Percentiles rank a stretch among this genome's conserved stretches.
Evolutionary conservation across 2,113 vertebrate genomes (phyloP).

Genomic region (Callipepla californica): DNA sequence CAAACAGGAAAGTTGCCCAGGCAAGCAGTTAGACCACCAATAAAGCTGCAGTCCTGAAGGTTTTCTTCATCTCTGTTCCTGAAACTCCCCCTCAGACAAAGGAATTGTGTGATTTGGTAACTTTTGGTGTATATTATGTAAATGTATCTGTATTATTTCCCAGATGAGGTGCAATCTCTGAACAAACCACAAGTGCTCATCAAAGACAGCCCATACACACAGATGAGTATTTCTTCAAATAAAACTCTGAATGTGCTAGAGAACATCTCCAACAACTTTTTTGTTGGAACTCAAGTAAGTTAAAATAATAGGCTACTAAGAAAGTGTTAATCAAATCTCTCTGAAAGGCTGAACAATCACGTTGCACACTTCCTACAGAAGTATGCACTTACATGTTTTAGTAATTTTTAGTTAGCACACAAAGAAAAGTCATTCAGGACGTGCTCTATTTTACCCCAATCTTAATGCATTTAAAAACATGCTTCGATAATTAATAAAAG

Average conservation of each 20-base stretch:
- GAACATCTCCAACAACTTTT: conserved; percentile 84
- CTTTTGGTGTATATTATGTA: neutral
- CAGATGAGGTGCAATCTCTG: conserved; percentile 66
- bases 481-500: neutral
- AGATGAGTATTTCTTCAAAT: conserved; percentile 69
- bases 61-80: neutral
- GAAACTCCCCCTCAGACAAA: neutral
- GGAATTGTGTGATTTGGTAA: neutral
- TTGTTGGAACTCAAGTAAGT: conserved; percentile 89
- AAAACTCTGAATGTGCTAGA: conserved; percentile 74
- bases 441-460: neutral
- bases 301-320: neutral
- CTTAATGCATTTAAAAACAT: neutral
- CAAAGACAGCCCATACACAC: conserved; percentile 62
- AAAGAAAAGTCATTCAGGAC: neutral
- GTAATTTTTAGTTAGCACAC: too few species aligned
- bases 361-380: neutral
- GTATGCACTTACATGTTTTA: neutral
- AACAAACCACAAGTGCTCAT: neutral
- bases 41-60: neutral
- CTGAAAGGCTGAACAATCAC: neutral
- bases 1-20: neutral
- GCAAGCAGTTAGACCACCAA: neutral
- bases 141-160: neutral
- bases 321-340: neutral